Conservation (phyloP, 2,113 vertebrate species). For the Ameiurus melas region DNA sequence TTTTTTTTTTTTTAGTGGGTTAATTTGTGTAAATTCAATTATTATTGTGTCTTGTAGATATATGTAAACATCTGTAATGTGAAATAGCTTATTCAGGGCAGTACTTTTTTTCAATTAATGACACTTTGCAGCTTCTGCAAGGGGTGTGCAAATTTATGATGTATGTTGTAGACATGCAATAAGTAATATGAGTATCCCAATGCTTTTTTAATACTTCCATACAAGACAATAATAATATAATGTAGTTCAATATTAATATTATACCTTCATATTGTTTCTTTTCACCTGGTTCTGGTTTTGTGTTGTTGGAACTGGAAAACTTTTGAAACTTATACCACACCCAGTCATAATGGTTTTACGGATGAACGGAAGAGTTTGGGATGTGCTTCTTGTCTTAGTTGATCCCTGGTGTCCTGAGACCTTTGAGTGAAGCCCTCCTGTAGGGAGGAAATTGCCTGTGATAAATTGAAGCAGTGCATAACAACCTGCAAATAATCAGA, state of each 20-base stretch:
- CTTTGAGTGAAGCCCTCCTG: conserved; percentile 25
- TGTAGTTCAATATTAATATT: neutral
- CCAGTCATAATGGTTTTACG: conserved; percentile 60
- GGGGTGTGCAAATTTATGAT: no score
- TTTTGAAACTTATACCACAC: conserved; percentile 30
- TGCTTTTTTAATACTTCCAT: neutral
- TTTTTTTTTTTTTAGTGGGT: no score
- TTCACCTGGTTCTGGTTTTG: conserved; percentile 52
- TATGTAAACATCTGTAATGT: no score
- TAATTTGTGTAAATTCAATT: no score
- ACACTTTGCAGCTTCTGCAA: no score
- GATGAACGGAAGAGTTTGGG: conserved; percentile 56
- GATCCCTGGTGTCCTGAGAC: neutral
- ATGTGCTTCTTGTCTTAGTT: conserved; percentile 23
- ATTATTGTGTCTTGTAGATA: no score
- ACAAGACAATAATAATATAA: neutral
- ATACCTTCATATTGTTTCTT: conserved; percentile 53
- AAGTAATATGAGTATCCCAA: neutral
- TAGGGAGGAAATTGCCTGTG: conserved; percentile 34
- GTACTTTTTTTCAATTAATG: no score
- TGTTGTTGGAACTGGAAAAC: conserved; percentile 34
- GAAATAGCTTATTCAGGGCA: no score
- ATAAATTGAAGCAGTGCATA: conserved; percentile 6
- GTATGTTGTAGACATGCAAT: neutral
- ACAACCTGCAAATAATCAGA: conserved; percentile 25